A percentile compares a stretch with the other conserved stretches of the same genome.
Conservation (phyloP, 2,113 vertebrate species). For the Cryptomyrus ogoouensis region DNA sequence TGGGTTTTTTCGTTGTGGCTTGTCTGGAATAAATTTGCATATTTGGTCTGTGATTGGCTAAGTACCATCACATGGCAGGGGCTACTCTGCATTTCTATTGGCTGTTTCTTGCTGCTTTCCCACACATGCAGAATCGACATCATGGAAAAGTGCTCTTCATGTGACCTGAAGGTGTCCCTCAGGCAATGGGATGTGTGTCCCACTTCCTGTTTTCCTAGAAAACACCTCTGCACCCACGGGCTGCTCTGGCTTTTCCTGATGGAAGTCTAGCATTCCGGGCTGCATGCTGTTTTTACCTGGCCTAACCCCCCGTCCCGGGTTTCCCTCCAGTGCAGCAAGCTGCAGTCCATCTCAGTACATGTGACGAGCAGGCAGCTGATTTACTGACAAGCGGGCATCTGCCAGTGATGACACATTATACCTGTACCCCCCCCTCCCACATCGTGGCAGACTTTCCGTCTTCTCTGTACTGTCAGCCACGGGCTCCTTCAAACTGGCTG, state of each 20-base stretch:
- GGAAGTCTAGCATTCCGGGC: neutral
- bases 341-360: neutral
- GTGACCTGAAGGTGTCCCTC: neutral
- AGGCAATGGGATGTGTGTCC: neutral
- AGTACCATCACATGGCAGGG: neutral
- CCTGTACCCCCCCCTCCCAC: neutral
- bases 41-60: neutral
- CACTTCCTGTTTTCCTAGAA: neutral
- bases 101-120: neutral
- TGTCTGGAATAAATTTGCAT: slow-evolving; percentile 13
- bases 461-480: neutral
- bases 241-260: neutral
- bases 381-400: neutral
- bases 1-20: neutral
- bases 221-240: neutral
- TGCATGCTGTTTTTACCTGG: neutral
- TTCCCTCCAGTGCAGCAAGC: neutral
- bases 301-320: neutral
- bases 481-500: neutral
- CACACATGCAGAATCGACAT: neutral
- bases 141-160: neutral
- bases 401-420: neutral
- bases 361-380: neutral
- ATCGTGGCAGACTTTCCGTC: neutral
- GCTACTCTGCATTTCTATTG: neutral